Evolutionary conservation across 2,797 vertebrate genomes (phyloP).

Genomic region (Argya squamiceps): DNA sequence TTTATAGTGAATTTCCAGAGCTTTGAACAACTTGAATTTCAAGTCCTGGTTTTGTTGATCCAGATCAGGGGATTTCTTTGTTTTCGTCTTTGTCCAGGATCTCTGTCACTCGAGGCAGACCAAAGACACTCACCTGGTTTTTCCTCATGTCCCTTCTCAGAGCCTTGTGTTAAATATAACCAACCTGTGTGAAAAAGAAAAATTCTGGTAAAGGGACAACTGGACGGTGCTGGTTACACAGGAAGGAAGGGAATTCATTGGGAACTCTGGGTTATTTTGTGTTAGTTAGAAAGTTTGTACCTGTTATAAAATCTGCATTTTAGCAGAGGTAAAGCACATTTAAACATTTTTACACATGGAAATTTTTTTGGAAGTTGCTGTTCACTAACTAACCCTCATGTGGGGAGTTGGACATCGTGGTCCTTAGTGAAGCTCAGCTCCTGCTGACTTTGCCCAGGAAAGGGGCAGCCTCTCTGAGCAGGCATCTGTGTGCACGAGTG

Average conservation of each 20-base stretch:
- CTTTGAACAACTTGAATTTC: neutral
- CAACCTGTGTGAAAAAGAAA: neutral
- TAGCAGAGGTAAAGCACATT: neutral
- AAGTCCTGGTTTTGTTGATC: neutral
- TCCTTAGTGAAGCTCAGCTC: neutral
- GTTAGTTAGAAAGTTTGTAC: neutral
- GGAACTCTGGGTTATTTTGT: neutral
- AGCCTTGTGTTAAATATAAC: neutral
- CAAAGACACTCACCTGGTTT: neutral
- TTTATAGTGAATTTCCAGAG: neutral
- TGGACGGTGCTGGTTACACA: fast-evolving
- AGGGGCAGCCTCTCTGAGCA: neutral
- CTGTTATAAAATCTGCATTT: neutral
- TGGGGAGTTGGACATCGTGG: fast-evolving
- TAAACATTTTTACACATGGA: fast-evolving
- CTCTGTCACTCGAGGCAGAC: neutral
- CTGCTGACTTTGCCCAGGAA: neutral
- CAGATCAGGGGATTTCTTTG: neutral
- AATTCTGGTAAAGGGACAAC: neutral
- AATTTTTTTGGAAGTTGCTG: neutral
- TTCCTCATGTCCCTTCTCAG: neutral
- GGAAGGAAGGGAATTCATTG: neutral
- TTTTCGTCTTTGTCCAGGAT: neutral
- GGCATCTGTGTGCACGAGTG: neutral
- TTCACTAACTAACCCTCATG: fast-evolving